phyloP scores from a whole-genome alignment of 1,140 invertebrate genomes.

The Armadillidium nasatum region DNA sequence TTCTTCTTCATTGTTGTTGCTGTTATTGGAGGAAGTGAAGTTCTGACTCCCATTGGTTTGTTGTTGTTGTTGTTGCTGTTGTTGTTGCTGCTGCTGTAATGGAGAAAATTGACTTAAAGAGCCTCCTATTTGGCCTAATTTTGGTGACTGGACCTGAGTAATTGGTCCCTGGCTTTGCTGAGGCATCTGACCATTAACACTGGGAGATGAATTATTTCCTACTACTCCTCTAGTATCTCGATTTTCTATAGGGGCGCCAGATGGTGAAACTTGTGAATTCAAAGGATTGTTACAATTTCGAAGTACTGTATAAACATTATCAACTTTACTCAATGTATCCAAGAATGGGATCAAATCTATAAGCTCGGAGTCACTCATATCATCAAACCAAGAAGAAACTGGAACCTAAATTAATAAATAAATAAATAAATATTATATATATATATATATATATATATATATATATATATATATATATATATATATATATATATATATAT shows the following conservation, averaged over 20 bases:
- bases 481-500: not conserved
- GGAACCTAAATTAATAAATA: constrained; percentile 73
- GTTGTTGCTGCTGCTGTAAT: not conserved
- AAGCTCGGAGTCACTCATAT: constrained; percentile 90
- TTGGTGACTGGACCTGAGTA: not conserved
- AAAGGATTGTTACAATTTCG: constrained; percentile 57
- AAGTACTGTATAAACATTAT: constrained; percentile 87
- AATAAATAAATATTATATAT: constrained; percentile 1
- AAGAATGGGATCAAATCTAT: constrained; percentile 93
- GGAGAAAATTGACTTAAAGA: not conserved
- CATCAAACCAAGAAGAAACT: constrained; percentile 96
- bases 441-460: not conserved
- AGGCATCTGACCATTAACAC: not conserved
- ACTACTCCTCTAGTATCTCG: not conserved
- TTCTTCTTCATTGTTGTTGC: not conserved
- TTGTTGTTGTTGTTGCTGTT: too few relatives aligned
- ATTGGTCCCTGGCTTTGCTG: not conserved
- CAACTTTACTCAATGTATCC: constrained; percentile 87
- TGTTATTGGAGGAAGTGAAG: not conserved
- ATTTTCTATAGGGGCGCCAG: not conserved
- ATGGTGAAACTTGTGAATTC: not conserved
- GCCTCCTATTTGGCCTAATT: not conserved
- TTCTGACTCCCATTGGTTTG: not conserved
- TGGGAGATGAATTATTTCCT: not conserved
- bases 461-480: too few relatives aligned